Evolutionary conservation across 35 echinoderm and acorn worm genomes (phyloP), one percentile per base, ranked within the genome.

Genomic region (Diadema setosum): DNA sequence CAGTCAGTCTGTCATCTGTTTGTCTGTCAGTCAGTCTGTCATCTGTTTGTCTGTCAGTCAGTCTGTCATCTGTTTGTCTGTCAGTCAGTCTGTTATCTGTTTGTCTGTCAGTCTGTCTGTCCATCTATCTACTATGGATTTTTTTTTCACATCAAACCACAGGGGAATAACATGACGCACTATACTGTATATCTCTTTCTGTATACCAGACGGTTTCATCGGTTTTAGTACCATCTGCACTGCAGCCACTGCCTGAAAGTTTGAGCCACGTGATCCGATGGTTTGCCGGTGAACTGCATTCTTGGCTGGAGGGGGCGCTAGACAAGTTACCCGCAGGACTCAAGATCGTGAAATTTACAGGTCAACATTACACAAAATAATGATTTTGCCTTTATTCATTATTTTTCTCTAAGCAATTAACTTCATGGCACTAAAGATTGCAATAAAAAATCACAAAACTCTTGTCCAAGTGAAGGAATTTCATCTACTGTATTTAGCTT

Each of bases 221-320:
- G 12, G 90, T 92, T 0, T 49, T 92, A 23, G 82, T 92, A 76
- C 90, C 84, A 3, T 39, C 46, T 46, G 84, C 87, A 8, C 23
- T 81, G 30, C 90, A 92, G 69, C 73, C 90, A 18, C 48, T 92
- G 40, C 90, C 90, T 24, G 90, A 92, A 25, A 92, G 90, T 34
- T 45, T 92, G 67, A 49, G 83, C 17, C 90, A 70, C 23, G 90
- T 92, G 12, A 87, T 92, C 18, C 42, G 90, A 6, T 60, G 74
- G 39, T 92, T 92, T 65, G 36, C 83, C 23, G 56, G 64, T 32
- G 48, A 81, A 46, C 44, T 92, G 12, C 70, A 86, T 39, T 73
- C 70, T 33, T 92, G 90, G 90, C 84, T 92, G 30, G 40, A 61
- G 36, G 42, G 9, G 46, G 83, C 90, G 16, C 55, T 92, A 18